Base-by-base conservation (phyloP, 2,113 vertebrate species). In the Girardinichthys multiradiatus region DNA sequence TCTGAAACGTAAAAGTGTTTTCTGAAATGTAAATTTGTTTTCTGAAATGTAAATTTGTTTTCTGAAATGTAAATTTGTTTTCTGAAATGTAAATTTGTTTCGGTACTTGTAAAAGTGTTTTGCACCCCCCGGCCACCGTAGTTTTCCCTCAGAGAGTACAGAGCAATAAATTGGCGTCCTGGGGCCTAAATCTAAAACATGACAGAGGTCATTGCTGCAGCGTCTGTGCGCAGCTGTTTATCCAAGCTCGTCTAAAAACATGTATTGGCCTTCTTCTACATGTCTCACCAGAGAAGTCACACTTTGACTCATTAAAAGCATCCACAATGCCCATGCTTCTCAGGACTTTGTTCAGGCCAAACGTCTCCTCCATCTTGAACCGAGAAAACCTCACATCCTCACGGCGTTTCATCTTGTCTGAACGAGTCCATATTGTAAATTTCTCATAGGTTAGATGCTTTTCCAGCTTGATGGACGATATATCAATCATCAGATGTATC, bases 321-420 rank as follows among this genome's bases (percentile, higher is more conserved):
- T 96, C 94, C 2, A 0, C 85, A 93, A 98, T 96, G 28, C 96
- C 96, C 95, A 96, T 93, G 17, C 85, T 90, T n/a, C 33, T 76
- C 72, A 97, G 86, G 48, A 89, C 61, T 0, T 84, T 42, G 66
- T 94, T 92, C 84, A 97, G 82, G 37, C 96, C 84, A 0, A 95
- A 96, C 2, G 58, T 92, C 86, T 95, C 92, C 84, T 95, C 93
- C 82, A 97, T 15, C 84, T 94, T 96, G 85, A 97, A 89, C 24
- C 91, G 95, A 31, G 96, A 96, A 11, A 97, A 85, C 1, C 76
- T 73, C 7, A 89, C 27, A 24, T 96, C 91, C 2, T 95, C 77
- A 0, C 9, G n/a, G 4, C 45, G 3, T 14, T 86, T 64, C 95
- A 96, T 95, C 80, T 65, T 94, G 28, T 78, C 84, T 33, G 91